Evolutionary conservation across 1,140 invertebrate genomes (phyloP).

Genomic region (Psilanteris sp.): DNA sequence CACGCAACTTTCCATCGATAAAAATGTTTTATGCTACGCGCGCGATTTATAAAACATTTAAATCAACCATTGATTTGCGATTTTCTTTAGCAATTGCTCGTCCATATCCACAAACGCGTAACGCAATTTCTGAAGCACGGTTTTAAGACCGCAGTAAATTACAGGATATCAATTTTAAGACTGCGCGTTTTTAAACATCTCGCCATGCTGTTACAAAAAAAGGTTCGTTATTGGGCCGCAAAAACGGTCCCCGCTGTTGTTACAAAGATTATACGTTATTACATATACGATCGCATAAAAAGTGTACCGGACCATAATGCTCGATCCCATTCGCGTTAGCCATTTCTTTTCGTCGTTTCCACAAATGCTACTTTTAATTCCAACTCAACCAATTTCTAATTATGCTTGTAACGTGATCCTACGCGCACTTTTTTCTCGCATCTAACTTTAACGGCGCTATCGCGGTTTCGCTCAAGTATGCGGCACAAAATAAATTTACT

Average conservation of each 20-base stretch:
- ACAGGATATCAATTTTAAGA: constrained; percentile 28
- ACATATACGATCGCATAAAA: background rate
- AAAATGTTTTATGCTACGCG: constrained; percentile 35
- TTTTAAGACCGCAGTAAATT: constrained; percentile 39
- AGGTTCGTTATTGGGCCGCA: constrained; percentile 14
- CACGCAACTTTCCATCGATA: constrained; percentile 44
- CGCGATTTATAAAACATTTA: constrained; percentile 7
- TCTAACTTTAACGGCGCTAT: no score
- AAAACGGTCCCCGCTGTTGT: constrained; percentile 21
- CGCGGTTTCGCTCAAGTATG: no score
- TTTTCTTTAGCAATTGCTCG: constrained; percentile 17
- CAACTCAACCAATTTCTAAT: constrained; percentile 8
- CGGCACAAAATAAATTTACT: constrained; percentile 15
- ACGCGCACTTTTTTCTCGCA: no score
- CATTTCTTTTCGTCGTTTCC: constrained; percentile 1
- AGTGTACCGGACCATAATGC: background rate
- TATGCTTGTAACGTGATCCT: constrained; percentile 2
- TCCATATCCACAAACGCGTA: constrained; percentile 5
- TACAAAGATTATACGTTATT: constrained; percentile 29
- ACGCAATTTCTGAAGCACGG: constrained; percentile 14
- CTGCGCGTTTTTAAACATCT: constrained; percentile 7
- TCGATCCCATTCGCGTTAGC: background rate
- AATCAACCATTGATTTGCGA: constrained; percentile 10
- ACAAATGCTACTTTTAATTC: constrained; percentile 13
- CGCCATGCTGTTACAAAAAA: constrained; percentile 20